Base-by-base conservation (phyloP, 2,888 invertebrate species). In the Trimorus sp. region DNA sequence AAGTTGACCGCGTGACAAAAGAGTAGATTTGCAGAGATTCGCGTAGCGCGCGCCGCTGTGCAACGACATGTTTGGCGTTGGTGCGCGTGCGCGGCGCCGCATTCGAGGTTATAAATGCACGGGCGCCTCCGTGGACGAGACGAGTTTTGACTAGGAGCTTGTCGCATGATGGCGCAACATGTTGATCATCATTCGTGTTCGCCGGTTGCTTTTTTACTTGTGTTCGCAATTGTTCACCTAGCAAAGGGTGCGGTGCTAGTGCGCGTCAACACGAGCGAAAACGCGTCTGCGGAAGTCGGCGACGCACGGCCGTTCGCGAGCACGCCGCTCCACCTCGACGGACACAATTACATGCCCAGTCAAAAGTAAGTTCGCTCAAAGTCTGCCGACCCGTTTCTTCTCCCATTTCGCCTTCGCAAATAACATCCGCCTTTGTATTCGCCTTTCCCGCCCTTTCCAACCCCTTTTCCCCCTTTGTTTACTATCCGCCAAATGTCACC, bases 121-220 rank as follows among this genome's bases (percentile, higher is more conserved):
- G 49, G 38, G 26, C 38, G 45, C 16, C 14, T 40, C 53, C n/a
- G n/a, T n/a, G n/a, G 51, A 48, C 70, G 80, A 83, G 79, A 81
- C 78, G 79, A 86, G 87, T 89, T 89, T 87, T 89, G 88, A 87
- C 85, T 84, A 85, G 85, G 86, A 87, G 87, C 87, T 89, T 86
- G 87, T 90, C 88, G 89, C 88, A 90, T 87, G 89, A 91, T 91
- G 90, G 90, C 89, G 89, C 90, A 89, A 88, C 88, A 88, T 90
- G 90, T 89, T 88, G 88, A 84, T 87, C 26, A 26, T 26, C 84
- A 86, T 79, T 84, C 86, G 86, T 83, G 85, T 84, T 87, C 84
- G 87, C 88, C 90, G 88, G 88, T 85, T 86, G 85, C 86, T 86
- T 84, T 88, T 88, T 86, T 89, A 84, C 80, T 90, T 83, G 83